These are phyloP conservation scores for Agriotes lineatus DNA, from an alignment of 2,888 invertebrate species.

Conservation along the genomic window DNA sequence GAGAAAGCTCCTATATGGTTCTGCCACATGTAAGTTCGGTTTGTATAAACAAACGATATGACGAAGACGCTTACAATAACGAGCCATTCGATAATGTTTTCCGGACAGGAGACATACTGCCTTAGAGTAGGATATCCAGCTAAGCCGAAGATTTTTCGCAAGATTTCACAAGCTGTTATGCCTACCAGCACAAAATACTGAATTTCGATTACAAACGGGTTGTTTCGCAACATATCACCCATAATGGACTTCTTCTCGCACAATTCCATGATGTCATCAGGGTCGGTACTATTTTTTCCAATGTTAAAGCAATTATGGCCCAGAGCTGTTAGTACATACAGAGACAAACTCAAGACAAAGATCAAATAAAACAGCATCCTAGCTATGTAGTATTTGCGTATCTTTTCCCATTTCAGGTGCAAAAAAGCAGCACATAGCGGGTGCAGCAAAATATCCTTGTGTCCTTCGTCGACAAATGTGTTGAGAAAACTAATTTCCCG, in stretches of 20 bases:
- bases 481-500: constrained; percentile 89
- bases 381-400: constrained; percentile 87
- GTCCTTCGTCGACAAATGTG: constrained; percentile 89
- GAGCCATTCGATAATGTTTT: constrained; percentile 90
- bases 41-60: constrained; percentile 85
- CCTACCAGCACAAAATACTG: constrained; percentile 87
- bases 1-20: constrained; percentile 90
- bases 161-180: constrained; percentile 83
- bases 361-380: constrained; percentile 82
- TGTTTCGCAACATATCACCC: constrained; percentile 79
- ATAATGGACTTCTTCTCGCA: constrained; percentile 85
- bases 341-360: constrained; percentile 83
- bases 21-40: constrained; percentile 84
- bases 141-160: constrained; percentile 84
- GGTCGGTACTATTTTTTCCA: constrained; percentile 73
- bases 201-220: constrained; percentile 83
- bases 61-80: constrained; percentile 87
- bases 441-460: constrained; percentile 88
- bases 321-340: constrained; percentile 84
- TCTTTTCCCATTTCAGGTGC: constrained; percentile 91
- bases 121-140: constrained; percentile 84
- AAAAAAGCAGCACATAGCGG: constrained; percentile 90
- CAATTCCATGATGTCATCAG: constrained; percentile 79
- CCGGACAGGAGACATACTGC: constrained; percentile 85
- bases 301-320: constrained; percentile 89